Evolutionary conservation across 2,888 invertebrate genomes (phyloP).

Genomic region (Leptinotarsa tumamoca): DNA sequence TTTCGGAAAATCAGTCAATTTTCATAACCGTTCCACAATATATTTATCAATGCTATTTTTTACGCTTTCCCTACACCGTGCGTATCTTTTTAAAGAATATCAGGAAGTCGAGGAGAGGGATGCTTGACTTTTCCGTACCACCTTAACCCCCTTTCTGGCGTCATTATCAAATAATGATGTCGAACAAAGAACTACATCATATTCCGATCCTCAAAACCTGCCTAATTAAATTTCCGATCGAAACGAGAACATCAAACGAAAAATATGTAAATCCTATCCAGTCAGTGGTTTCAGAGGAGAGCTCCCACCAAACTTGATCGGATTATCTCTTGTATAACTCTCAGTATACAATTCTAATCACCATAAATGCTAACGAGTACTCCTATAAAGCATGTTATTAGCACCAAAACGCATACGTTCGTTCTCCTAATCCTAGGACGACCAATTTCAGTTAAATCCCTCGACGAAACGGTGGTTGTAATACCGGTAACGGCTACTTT

Average conservation of each 20-base stretch:
- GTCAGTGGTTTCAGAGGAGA: constrained; percentile 13
- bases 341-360: constrained; percentile 52
- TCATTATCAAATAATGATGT: background rate
- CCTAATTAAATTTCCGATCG: constrained; percentile 12
- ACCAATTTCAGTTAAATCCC: constrained; percentile 35
- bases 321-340: constrained; percentile 52
- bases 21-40: too few relatives aligned
- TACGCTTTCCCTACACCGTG: too few relatives aligned
- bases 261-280: constrained; percentile 33
- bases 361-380: constrained; percentile 52
- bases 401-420: constrained; percentile 55
- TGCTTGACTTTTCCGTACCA: background rate
- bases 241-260: constrained; percentile 19
- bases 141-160: background rate
- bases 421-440: constrained; percentile 37
- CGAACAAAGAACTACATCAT: constrained; percentile 4
- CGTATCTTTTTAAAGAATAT: too few relatives aligned
- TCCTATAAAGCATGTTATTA: constrained; percentile 56
- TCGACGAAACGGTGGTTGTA: constrained; percentile 17
- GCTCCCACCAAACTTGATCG: constrained; percentile 38
- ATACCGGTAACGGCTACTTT: constrained; percentile 23
- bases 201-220: background rate
- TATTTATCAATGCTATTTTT: too few relatives aligned
- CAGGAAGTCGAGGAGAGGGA: background rate
- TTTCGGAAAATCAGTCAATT: too few relatives aligned